These are phyloP conservation scores for Oscheius sp. DNA, from an alignment of 1,140 invertebrate species.

Conservation along the genomic window DNA sequence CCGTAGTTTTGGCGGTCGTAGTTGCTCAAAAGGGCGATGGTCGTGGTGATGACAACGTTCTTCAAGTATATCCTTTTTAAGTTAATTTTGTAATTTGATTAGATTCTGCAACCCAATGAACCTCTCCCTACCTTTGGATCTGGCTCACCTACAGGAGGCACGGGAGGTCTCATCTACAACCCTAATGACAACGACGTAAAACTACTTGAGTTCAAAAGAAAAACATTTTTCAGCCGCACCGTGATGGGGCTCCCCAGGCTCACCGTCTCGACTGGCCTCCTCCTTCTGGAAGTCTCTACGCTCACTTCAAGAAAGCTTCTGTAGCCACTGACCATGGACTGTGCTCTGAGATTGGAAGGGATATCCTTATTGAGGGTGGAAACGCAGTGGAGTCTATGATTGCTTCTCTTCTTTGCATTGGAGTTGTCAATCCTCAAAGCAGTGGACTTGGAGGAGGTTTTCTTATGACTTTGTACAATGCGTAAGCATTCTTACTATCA, in stretches of 20 bases:
- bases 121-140: not conserved
- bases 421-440: conserved; percentile 78
- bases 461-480: conserved; percentile 76
- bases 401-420: conserved; percentile 79
- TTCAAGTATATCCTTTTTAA: too few species aligned
- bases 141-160: not conserved
- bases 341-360: conserved; percentile 65
- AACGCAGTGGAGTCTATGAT: conserved; percentile 84
- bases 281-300: conserved; percentile 48
- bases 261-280: conserved; percentile 42
- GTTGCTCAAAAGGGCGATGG: conserved; percentile 48
- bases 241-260: not conserved
- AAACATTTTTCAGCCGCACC: not conserved
- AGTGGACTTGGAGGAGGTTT: conserved; percentile 84
- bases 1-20: conserved; percentile 46
- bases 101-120: conserved; percentile 16
- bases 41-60: too few species aligned
- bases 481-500: conserved; percentile 46
- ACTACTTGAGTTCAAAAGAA: not conserved
- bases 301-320: conserved; percentile 52
- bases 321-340: conserved; percentile 58
- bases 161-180: conserved; percentile 8
- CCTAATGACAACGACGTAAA: conserved; percentile 5
- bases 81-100: too few species aligned
- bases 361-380: conserved; percentile 74